phyloP scores from a whole-genome alignment of 2,797 vertebrate genomes.

The Chiroxiphia lanceolata region DNA sequence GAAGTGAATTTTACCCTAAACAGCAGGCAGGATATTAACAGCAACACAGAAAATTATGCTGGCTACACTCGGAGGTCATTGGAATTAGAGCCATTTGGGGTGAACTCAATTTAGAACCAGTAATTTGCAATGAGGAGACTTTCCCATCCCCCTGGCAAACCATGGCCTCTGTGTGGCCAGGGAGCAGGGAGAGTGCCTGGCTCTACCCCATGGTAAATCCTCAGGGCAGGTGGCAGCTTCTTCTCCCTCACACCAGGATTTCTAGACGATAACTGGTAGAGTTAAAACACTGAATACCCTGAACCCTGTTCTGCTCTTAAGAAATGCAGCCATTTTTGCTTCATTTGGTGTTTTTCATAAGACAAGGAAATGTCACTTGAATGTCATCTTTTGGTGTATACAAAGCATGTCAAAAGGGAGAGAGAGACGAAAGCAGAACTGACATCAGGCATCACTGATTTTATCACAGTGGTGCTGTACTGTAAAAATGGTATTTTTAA shows the following conservation, averaged over 20 bases:
- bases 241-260: background rate
- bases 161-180: rapidly evolving
- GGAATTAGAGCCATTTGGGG: background rate
- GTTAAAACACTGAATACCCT: background rate
- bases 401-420: background rate
- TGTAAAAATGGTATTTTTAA: background rate
- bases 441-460: background rate
- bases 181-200: background rate
- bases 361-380: background rate
- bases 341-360: background rate
- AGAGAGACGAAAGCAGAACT: background rate
- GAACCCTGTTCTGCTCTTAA: background rate
- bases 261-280: background rate
- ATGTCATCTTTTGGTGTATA: background rate
- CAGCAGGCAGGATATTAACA: background rate
- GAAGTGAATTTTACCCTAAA: background rate
- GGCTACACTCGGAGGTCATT: background rate
- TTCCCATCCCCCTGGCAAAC: background rate
- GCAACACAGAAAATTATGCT: background rate
- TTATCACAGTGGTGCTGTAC: background rate
- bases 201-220: background rate
- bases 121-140: background rate
- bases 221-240: background rate
- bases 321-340: background rate
- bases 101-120: background rate